Evolutionary conservation across 2,888 invertebrate species (phyloP), one percentile per base, ranked within the genome.

Genomic region (Acrobasis consociella): DNA sequence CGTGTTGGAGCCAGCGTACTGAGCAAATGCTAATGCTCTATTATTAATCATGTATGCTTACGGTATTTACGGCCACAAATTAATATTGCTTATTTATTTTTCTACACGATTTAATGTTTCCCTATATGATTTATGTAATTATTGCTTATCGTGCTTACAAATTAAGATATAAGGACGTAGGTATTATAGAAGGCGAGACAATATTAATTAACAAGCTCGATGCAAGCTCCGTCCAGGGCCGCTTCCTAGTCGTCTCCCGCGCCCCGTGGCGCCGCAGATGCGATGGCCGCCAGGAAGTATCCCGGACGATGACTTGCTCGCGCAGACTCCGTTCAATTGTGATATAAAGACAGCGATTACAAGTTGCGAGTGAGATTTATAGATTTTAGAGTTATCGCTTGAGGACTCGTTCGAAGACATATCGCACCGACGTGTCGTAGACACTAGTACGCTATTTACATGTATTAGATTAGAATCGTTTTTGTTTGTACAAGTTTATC

Each of bases 401-500:
- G 9, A 17, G 17, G 15, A 17, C 56, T 38, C 16, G 55, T 37
- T 55, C 16, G 11, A 42, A 22, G 16, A 56, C 56, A 56, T 56
- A 46, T 46, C 56, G 42, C 31, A 8, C 56, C 8, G 31, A 37
- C 38, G 55, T 39, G 39, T 56, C 56, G 13, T 42, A 42, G 10
- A 17, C 42, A 13, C 7, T 31, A 31, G 31, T 31, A 13, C 15
- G 7, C 39, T 22, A 42, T 46, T 46, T 17, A 56, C 15, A 42
- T 42, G 2, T 38, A 38, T 42, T 10, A 42, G 9, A 56, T 46
- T 55, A 55, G 7, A 39, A 16, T 58, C 9, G 58, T 49, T 58
- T 56, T 49, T 58, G 49, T 58, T 49, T 22, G 22, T 22, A 52
- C 58, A 46, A 46, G 17, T 58, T 58, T 58, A 58, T 58, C 5